These are phyloP conservation scores for Thaumetopoea pityocampa DNA, from an alignment of 1,140 invertebrate species.

Conservation along the genomic window DNA sequence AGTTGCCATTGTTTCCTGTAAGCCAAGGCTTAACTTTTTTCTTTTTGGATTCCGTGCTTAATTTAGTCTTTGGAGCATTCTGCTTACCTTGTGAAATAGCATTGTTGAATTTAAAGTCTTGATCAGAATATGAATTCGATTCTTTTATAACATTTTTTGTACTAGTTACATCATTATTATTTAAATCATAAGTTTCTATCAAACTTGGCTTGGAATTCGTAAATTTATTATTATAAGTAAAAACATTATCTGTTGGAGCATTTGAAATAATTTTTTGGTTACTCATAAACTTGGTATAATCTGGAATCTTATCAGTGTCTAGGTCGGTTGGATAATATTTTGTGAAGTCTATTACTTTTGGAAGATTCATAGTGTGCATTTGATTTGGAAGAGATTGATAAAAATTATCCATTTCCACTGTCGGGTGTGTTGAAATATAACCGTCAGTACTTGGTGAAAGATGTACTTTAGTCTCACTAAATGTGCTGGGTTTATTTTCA, in stretches of 20 bases:
- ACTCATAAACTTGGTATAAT: constrained; percentile 7
- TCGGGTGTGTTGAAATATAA: constrained; percentile 20
- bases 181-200: constrained; percentile 4
- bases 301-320: constrained; percentile 35
- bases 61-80: constrained; percentile 25
- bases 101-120: constrained; percentile 24
- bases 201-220: neutral
- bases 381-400: constrained; percentile 6
- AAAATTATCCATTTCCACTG: constrained; percentile 22
- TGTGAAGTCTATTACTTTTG: constrained; percentile 58
- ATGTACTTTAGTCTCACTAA: constrained; percentile 22
- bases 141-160: constrained; percentile 25
- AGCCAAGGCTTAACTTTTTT: constrained; percentile 43
- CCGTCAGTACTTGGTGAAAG: constrained; percentile 22
- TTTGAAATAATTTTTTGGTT: constrained; percentile 15
- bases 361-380: constrained; percentile 38
- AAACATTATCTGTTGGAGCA: constrained; percentile 18
- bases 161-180: constrained; percentile 14
- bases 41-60: constrained; percentile 41
- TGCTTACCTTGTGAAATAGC: constrained; percentile 19
- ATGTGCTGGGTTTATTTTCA: constrained; percentile 23
- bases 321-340: constrained; percentile 44
- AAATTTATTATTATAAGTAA: constrained; percentile 14
- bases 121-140: constrained; percentile 18
- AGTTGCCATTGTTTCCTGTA: constrained; percentile 29